A percentile compares a stretch with the other conserved stretches of the same genome.
Conservation (phyloP, 1,140 invertebrate species). For the Micrasema longulum region DNA sequence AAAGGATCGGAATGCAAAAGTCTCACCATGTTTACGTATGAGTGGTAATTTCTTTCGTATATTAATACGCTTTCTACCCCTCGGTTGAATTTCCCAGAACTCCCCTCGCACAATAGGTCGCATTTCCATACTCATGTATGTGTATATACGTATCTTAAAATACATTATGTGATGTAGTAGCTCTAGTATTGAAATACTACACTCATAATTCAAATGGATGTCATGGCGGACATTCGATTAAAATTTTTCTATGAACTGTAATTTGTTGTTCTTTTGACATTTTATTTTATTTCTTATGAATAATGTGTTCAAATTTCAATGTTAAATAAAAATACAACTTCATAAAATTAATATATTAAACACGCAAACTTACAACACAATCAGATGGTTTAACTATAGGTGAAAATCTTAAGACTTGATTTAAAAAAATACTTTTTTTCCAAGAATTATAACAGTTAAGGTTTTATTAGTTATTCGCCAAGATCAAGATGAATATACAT, state of each 20-base stretch:
- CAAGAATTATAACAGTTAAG: neutral
- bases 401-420: too few species aligned
- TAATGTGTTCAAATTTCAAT: neutral
- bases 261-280: constrained; percentile 1
- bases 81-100: constrained; percentile 1
- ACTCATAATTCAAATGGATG: constrained; percentile 28
- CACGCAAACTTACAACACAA: too few species aligned
- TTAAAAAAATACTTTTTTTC: too few species aligned
- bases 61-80: neutral
- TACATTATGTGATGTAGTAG: neutral
- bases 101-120: neutral
- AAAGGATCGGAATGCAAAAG: constrained; percentile 10
- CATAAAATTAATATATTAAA: too few species aligned
- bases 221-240: constrained; percentile 28
- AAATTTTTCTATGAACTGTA: constrained; percentile 32
- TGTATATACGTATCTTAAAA: too few species aligned
- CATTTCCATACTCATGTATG: too few species aligned
- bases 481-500: too few species aligned
- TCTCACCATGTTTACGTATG: too few species aligned
- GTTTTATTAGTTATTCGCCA: too few species aligned
- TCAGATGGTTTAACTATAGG: too few species aligned
- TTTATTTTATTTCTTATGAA: neutral
- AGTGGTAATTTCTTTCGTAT: neutral
- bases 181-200: constrained; percentile 26
- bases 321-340: too few species aligned